A percentile compares a stretch with the other conserved stretches of the same genome.
Conservation (phyloP, 2,797 vertebrate species). For the Xiphorhynchus erythropygius region DNA sequence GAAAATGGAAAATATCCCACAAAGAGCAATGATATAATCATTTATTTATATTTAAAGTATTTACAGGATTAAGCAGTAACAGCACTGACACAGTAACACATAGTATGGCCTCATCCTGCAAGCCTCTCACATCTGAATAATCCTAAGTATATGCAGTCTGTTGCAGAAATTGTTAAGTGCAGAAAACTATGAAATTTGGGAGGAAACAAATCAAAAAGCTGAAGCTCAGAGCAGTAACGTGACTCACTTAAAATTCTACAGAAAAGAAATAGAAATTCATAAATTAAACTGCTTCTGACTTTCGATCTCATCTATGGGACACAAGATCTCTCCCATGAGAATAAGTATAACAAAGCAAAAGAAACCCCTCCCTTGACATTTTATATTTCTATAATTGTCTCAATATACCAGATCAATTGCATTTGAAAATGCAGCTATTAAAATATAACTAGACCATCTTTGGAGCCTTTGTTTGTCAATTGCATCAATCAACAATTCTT, state of each 20-base stretch:
- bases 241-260: background rate
- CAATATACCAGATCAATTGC: constrained; percentile 67
- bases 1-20: background rate
- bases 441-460: constrained; percentile 70
- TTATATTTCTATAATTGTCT: constrained; percentile 69
- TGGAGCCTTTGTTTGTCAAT: constrained; percentile 53
- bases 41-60: background rate
- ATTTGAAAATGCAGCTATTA: constrained; percentile 75
- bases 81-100: background rate
- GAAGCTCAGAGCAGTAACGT: background rate
- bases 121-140: background rate
- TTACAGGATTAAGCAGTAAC: background rate
- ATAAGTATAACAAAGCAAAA: background rate
- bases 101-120: background rate
- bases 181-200: background rate
- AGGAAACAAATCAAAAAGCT: background rate
- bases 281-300: constrained; percentile 16
- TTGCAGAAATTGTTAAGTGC: background rate
- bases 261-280: background rate
- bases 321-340: background rate
- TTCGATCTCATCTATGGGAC: background rate
- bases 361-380: constrained; percentile 49
- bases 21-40: background rate
- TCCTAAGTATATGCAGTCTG: background rate
- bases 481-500: constrained; percentile 62